Conservation (phyloP, 2,888 invertebrate species). For the Lepidochrysops patricia region DNA sequence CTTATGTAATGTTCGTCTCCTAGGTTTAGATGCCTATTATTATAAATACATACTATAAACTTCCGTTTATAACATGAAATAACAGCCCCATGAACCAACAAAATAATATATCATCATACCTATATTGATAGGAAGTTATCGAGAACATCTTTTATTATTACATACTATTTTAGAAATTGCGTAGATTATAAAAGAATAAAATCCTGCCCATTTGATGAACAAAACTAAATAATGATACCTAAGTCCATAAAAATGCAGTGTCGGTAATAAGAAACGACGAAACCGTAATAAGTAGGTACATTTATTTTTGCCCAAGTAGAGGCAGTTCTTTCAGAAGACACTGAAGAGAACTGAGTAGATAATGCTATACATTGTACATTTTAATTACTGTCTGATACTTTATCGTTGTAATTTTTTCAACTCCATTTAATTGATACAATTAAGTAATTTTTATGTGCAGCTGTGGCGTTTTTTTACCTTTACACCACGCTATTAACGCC, state of each 20-base stretch:
- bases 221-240: not conserved
- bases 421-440: not conserved
- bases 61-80: no score
- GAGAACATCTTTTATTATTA: no score
- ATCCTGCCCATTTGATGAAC: no score
- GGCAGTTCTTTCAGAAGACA: no score
- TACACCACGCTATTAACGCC: not conserved
- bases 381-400: no score
- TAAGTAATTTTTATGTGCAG: no score
- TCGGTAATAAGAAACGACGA: no score
- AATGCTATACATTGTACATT: no score
- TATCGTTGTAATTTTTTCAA: no score
- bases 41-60: not conserved
- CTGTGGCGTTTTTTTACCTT: not conserved
- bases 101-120: not conserved
- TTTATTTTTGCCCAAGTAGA: no score
- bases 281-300: no score
- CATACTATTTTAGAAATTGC: not conserved
- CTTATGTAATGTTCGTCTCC: not conserved
- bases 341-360: no score
- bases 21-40: not conserved
- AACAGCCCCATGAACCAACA: not conserved
- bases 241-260: not conserved
- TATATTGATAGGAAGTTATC: not conserved
- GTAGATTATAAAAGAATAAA: not conserved